These are phyloP conservation scores for Anarrhichthys ocellatus DNA, from an alignment of 2,113 vertebrate species.

Conservation along the genomic window DNA sequence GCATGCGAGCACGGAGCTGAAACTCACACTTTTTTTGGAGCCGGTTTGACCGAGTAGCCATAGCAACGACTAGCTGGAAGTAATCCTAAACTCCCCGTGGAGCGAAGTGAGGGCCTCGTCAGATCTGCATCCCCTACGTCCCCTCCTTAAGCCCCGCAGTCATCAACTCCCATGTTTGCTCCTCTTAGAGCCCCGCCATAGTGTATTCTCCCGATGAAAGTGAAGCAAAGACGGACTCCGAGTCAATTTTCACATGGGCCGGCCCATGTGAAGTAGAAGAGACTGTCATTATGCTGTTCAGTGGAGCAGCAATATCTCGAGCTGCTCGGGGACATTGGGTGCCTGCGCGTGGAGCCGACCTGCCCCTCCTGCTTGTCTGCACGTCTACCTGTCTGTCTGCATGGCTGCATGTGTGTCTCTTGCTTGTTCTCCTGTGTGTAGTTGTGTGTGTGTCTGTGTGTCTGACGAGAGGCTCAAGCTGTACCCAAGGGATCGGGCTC, in stretches of 20 bases:
- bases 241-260: constrained; percentile 73
- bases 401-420: constrained; percentile 5
- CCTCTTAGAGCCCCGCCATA: constrained; percentile 37
- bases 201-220: constrained; percentile 59
- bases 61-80: constrained; percentile 50
- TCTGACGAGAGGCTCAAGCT: constrained; percentile 31
- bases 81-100: constrained; percentile 23
- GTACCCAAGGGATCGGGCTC: constrained; percentile 47
- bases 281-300: constrained; percentile 84
- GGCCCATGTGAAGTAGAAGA: constrained; percentile 73
- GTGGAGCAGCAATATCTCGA: constrained; percentile 81
- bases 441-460: constrained; percentile 13
- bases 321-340: constrained; percentile 76
- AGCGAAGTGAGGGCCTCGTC: constrained; percentile 11
- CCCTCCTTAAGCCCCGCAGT: constrained; percentile 23
- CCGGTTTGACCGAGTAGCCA: constrained; percentile 64
- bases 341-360: constrained; percentile 54
- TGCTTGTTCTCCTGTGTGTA: constrained; percentile 17
- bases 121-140: neutral
- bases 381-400: constrained; percentile 29
- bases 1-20: constrained; percentile 15
- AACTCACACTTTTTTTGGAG: constrained; percentile 42
- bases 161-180: constrained; percentile 56
- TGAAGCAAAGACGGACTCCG: constrained; percentile 52
- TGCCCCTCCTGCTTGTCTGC: constrained; percentile 48